phyloP scores from a whole-genome alignment of 2,797 vertebrate genomes.

The Otolemur crassicaudatus region DNA sequence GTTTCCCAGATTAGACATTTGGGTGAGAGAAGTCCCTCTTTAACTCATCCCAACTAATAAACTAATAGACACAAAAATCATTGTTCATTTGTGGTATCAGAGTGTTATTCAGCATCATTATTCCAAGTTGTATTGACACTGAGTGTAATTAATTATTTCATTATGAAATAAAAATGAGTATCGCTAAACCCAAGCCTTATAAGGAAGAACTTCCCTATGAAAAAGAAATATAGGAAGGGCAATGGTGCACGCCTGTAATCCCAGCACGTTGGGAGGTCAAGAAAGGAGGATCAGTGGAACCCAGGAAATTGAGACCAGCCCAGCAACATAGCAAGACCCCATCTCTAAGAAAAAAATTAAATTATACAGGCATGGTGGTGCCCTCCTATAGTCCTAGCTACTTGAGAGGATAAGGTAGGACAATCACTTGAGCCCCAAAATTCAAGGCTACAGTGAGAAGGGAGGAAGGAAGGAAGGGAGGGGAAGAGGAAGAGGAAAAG shows the following conservation, averaged over 20 bases:
- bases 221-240: neutral
- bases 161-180: neutral
- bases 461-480: neutral
- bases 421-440: neutral
- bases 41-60: neutral
- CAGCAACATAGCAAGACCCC: neutral
- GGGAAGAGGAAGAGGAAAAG: neutral
- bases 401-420: neutral
- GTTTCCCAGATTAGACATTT: neutral
- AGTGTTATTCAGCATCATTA: neutral
- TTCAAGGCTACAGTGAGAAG: neutral
- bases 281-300: neutral
- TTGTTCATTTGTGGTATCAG: neutral
- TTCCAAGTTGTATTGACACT: neutral
- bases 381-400: neutral
- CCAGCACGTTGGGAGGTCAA: neutral
- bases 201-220: neutral
- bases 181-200: neutral
- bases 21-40: neutral
- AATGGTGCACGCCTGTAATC: neutral
- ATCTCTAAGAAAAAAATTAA: neutral
- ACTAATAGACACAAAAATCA: neutral
- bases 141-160: conserved; percentile 23
- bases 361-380: neutral
- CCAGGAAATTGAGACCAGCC: neutral